These are phyloP conservation scores for Bos indicus DNA, from an alignment of 2,113 vertebrate species.

Conservation along the genomic window DNA sequence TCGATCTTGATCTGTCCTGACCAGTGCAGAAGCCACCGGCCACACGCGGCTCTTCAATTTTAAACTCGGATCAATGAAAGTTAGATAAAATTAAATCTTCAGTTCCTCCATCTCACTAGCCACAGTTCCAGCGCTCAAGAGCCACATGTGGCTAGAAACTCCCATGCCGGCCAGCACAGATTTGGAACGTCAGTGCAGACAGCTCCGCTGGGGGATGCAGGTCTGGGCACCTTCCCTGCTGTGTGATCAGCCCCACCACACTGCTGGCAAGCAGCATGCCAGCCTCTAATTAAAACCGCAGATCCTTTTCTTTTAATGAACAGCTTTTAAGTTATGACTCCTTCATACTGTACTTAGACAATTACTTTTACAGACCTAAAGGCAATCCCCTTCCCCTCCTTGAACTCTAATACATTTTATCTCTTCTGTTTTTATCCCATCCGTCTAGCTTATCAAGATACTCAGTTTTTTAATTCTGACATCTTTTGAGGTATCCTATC, in stretches of 20 bases:
- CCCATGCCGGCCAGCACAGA: neutral
- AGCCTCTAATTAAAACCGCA: neutral
- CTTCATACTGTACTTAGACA: neutral
- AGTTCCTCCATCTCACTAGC: neutral
- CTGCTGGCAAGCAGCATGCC: neutral
- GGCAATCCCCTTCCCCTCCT: neutral
- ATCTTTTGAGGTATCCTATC: neutral
- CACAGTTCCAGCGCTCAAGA: neutral
- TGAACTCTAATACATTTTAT: neutral
- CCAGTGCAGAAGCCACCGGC: neutral
- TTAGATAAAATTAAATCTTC: neutral
- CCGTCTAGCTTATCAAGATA: neutral
- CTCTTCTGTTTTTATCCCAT: neutral
- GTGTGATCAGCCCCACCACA: neutral
- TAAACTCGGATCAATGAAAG: neutral
- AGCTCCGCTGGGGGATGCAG: neutral
- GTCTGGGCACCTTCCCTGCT: neutral
- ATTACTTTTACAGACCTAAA: neutral
- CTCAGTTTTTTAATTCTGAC: neutral
- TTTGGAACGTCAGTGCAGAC: neutral
- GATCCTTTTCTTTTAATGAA: neutral
- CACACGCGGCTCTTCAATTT: neutral
- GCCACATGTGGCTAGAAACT: neutral
- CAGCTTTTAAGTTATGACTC: neutral
- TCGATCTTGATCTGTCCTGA: neutral